These are phyloP conservation scores for Cheilosia impressa DNA, from an alignment of 2,888 invertebrate species.

Conservation along the genomic window DNA sequence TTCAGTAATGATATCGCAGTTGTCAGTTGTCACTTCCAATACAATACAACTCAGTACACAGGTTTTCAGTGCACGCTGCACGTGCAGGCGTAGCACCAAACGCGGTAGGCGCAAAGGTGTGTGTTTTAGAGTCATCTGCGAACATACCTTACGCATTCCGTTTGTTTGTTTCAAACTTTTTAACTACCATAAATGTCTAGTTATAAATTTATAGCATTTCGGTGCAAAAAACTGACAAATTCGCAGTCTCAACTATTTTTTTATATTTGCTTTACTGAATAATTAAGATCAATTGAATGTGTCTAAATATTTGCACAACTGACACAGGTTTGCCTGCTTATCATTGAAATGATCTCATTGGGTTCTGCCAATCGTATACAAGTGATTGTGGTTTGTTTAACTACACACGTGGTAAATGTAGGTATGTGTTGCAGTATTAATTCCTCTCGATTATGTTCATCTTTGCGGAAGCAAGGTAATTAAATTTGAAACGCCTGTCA, in stretches of 20 bases:
- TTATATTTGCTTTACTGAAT: not conserved
- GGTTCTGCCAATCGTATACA: not conserved
- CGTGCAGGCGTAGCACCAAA: no score
- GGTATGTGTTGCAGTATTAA: not conserved
- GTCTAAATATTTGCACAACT: slow-evolving; percentile 60
- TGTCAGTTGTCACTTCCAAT: no score
- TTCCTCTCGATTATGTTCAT: not conserved
- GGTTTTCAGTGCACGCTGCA: no score
- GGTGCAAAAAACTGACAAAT: slow-evolving; percentile 9
- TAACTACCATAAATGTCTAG: no score
- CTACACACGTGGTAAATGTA: not conserved
- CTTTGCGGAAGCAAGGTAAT: not conserved
- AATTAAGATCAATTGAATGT: slow-evolving; percentile 48
- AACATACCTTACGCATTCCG: no score
- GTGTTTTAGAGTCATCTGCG: no score
- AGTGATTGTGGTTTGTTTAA: not conserved
- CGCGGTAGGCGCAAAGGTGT: no score
- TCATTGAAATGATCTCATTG: slow-evolving; percentile 12
- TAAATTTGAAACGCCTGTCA: not conserved
- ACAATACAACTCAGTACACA: no score
- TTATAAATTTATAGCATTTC: no score
- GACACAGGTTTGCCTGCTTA: not conserved
- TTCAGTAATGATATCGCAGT: no score
- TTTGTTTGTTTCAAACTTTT: no score
- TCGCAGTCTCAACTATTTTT: no score